These are phyloP conservation scores for mouse (Mus musculus) DNA, from an alignment of 2,113 vertebrate genomes.

Conservation along the genomic window DNA sequence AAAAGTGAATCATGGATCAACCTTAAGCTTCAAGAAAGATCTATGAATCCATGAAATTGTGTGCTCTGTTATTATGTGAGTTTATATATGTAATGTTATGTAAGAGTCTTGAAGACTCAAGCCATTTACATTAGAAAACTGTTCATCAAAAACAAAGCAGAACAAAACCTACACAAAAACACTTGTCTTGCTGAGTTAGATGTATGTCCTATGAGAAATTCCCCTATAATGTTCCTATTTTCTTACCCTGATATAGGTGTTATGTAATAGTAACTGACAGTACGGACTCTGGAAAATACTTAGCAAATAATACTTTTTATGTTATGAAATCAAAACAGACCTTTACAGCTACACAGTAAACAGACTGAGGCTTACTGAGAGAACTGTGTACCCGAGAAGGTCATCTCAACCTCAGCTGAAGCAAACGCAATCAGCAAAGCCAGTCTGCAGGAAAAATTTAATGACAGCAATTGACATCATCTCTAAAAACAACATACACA, in stretches of 20 bases:
- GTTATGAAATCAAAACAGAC: slow-evolving; percentile 10
- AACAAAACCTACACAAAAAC: neutral
- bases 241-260: neutral
- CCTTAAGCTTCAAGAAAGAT: neutral
- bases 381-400: neutral
- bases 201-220: neutral
- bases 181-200: neutral
- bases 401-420: neutral
- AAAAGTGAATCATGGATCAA: neutral
- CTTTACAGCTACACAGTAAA: neutral
- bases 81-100: neutral
- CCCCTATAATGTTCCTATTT: neutral
- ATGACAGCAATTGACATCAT: neutral
- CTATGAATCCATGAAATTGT: neutral
- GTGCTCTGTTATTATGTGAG: neutral
- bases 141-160: neutral
- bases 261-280: neutral
- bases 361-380: neutral
- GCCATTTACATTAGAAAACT: neutral
- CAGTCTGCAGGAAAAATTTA: slow-evolving; percentile 18
- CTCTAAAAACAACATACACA: neutral
- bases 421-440: neutral
- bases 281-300: slow-evolving; percentile 1
- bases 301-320: neutral
- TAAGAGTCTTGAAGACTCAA: neutral